Evolutionary conservation across 2,797 vertebrate species (phyloP), one percentile per base, ranked within the genome.

Genomic region (Sebastes umbrosus): DNA sequence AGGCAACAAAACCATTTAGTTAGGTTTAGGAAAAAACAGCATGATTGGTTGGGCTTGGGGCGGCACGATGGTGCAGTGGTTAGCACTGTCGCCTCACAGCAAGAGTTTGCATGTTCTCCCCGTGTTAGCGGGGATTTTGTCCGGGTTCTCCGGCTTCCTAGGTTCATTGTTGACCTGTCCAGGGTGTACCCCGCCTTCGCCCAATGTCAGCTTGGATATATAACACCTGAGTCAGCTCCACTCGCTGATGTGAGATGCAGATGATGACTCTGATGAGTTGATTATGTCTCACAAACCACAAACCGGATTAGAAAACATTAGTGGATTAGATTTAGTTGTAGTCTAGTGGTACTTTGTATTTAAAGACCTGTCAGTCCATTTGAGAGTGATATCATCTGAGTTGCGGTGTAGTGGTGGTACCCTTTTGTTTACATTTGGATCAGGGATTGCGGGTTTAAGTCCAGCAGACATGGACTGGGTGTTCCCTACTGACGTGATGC

Each of bases 401-500:
- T 34, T 66, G 32, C 67, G 59, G 67, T 63, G 8, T n/a, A 29
- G 71, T 20, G 58, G 65, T 22, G 75, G 69, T 76, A 24, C 63
- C 43, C 75, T 60, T 63, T 69, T 84, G 29, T 82, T 85, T 72
- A 73, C 39, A 78, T 59, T 85, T 73, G 76, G 78, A 79, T 83
- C 75, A 83, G 54, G 22, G 55, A 72, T 83, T 63, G 69, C 78
- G 54, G 16, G 13, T 77, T 81, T 60, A 74, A 73, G 65, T 85
- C 83, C 63, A 59, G 75, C 79, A 65, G 73, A 87, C 57, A 68
- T 80, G 65, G 43, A 86, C 54, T 68, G 58, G 79, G 70, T 85
- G 82, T 84, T 87, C 75, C 85, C 73, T 63, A 24, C 58, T 84
- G 78, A 84, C 52, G 68, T 75, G 73, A 87, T 84, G 73, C 69